Evolutionary conservation across 2,888 invertebrate genomes (phyloP).

Genomic region (Didymodactylos carnosus): DNA sequence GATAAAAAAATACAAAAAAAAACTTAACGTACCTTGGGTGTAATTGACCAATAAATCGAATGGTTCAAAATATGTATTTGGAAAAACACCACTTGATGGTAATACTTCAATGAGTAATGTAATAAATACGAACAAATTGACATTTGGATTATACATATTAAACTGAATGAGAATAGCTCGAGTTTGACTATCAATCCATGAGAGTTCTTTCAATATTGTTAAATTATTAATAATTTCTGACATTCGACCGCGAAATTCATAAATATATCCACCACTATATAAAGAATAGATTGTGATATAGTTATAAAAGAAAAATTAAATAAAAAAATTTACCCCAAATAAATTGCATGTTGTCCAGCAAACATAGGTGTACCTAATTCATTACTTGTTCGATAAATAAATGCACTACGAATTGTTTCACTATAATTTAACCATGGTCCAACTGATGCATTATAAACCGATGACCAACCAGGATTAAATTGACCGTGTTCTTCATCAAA

Average conservation of each 20-base stretch:
- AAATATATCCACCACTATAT: conserved; percentile 7
- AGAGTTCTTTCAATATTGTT: not conserved
- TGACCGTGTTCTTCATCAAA: conserved; percentile 21
- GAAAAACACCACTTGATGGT: not conserved
- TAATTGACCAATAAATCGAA: not conserved
- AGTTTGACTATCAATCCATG: conserved; percentile 6
- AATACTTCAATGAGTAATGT: conserved; percentile 1
- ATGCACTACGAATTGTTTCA: not conserved
- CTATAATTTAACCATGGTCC: not conserved
- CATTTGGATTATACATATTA: conserved; percentile 2
- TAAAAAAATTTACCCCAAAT: too few relatives aligned
- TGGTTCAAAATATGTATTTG: not conserved
- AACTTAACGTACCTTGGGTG: not conserved
- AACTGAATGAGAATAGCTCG: conserved; percentile 1
- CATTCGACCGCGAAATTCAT: not conserved
- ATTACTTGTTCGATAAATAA: conserved; percentile 25
- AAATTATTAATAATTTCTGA: not conserved
- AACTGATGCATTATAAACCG: not conserved
- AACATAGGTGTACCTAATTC: conserved; percentile 18
- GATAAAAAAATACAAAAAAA: not conserved
- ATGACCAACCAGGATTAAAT: conserved; percentile 25
- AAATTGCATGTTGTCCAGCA: conserved; percentile 31
- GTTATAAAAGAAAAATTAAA: too few relatives aligned
- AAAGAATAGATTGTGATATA: too few relatives aligned
- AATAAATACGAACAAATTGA: conserved; percentile 1